phyloP scores from a whole-genome alignment of 2,888 invertebrate genomes.

The Argyra leucocephala region DNA sequence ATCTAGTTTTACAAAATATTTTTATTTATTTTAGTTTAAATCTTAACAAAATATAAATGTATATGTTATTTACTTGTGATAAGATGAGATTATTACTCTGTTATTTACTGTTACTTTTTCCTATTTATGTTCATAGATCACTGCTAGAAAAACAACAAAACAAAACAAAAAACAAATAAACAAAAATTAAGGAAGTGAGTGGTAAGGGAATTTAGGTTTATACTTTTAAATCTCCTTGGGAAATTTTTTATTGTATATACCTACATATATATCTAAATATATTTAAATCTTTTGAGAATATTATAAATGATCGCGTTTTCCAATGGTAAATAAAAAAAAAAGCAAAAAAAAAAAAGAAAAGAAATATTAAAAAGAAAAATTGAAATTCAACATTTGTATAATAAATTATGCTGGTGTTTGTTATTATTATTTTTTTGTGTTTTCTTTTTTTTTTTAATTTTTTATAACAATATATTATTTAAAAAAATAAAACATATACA shows the following conservation, averaged over 20 bases:
- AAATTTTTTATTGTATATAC: not conserved
- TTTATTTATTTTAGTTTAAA: no score
- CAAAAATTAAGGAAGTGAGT: no score
- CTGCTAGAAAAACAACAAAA: no score
- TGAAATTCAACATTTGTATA: constrained; percentile 6
- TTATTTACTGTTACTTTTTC: no score
- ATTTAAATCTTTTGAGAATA: not conserved
- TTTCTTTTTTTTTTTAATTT: not conserved
- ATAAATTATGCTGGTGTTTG: not conserved
- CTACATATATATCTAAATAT: not conserved
- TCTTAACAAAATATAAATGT: no score
- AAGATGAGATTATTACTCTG: no score
- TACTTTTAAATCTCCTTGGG: not conserved
- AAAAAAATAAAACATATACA: no score
- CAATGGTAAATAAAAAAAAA: not conserved
- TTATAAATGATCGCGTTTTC: not conserved
- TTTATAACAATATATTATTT: not conserved
- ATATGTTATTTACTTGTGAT: no score
- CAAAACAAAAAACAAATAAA: no score
- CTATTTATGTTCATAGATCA: no score
- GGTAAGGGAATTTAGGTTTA: not conserved
- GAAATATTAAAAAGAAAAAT: not conserved
- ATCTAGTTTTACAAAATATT: no score
- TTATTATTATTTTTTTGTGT: not conserved
- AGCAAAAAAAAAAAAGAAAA: not conserved